These are phyloP conservation scores for Corythornis cristatus DNA, from an alignment of 2,113 vertebrate genomes.

Conservation along the genomic window DNA sequence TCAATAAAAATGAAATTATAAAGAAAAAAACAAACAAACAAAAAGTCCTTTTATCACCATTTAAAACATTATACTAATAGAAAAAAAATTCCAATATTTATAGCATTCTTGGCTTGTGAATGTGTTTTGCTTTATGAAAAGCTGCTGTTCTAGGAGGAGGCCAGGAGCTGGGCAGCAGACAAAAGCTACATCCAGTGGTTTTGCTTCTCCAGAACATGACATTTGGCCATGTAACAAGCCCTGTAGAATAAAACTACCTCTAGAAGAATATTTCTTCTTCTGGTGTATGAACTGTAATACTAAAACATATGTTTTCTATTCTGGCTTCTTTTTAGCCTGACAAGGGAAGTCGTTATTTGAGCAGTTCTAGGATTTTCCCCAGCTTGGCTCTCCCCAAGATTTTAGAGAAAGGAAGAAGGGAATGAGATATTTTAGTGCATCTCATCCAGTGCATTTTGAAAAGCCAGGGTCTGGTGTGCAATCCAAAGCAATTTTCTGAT, in stretches of 20 bases:
- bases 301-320: neutral
- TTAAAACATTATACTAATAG: neutral
- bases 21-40: neutral
- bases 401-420: neutral
- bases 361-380: neutral
- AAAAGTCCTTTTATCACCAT: neutral
- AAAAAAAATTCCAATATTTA: neutral
- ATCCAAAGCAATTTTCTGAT: no score
- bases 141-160: neutral
- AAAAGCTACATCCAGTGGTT: neutral
- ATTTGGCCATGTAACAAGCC: neutral
- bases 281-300: neutral
- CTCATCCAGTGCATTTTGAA: no score
- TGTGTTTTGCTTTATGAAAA: neutral
- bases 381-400: fast-evolving
- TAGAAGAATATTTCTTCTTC: neutral
- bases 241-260: neutral
- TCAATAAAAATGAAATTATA: neutral
- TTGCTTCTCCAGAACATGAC: neutral
- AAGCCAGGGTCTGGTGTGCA: no score
- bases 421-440: no score
- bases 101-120: neutral
- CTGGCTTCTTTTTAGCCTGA: neutral
- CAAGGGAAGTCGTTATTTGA: neutral
- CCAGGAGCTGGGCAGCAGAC: neutral